Percentiles rank a stretch among this genome's conserved stretches.
These are phyloP conservation scores for Pelochelys cantorii DNA, from an alignment of 2,797 vertebrate genomes.

Conservation along the genomic window DNA sequence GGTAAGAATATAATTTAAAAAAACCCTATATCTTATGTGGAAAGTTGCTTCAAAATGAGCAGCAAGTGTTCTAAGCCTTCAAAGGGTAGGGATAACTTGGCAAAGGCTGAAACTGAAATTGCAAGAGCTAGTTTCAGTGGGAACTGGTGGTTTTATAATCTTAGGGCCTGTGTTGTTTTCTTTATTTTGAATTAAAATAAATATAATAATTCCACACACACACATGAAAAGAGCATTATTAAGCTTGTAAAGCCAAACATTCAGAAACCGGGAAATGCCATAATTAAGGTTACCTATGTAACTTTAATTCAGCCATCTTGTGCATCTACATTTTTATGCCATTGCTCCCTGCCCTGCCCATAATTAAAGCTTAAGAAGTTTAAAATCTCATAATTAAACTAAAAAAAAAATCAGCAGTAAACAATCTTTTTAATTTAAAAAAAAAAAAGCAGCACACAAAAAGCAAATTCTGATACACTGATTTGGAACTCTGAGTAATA, in stretches of 20 bases:
- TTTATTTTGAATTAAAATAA: neutral
- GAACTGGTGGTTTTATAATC: neutral
- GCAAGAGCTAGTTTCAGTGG: neutral
- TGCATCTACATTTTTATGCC: neutral
- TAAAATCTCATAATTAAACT: neutral
- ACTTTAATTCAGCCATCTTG: neutral
- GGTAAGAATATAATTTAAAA: too few relatives aligned
- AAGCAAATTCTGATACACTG: neutral
- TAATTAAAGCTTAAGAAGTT: neutral
- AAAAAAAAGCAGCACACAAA: neutral
- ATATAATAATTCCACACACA: neutral
- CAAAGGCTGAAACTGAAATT: neutral
- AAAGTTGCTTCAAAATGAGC: neutral
- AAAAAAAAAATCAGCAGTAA: neutral
- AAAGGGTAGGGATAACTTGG: neutral
- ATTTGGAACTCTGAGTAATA: fast-evolving
- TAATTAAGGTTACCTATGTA: neutral
- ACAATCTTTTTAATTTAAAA: neutral
- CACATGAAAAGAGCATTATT: fast-evolving
- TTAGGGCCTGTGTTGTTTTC: neutral
- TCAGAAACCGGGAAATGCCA: neutral
- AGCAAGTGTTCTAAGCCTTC: neutral
- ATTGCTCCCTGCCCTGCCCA: neutral
- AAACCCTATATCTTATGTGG: neutral
- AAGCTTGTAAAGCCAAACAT: neutral